Evolutionary conservation across 2,888 invertebrate species (phyloP), one percentile per base, ranked within the genome.

Genomic region (Atethmia centrago): DNA sequence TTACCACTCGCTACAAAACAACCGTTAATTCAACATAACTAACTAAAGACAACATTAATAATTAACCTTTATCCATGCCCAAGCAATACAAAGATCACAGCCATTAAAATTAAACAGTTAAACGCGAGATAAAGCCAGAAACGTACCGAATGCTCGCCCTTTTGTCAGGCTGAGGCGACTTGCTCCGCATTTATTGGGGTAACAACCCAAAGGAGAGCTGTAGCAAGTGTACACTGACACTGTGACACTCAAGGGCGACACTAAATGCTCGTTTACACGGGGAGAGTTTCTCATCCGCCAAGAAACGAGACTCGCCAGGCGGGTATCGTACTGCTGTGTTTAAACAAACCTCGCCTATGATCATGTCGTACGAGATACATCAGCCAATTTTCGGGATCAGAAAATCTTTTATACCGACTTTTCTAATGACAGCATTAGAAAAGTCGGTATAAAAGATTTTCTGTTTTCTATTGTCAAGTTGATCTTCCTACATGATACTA

Each of bases 171-270:
- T 82, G 79, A 74, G 79, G 73, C 83, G 84, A 85, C 83, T 85
- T 87, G 84, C 83, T 87, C 79, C 76, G 82, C 72, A 89, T 89
- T 88, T 89, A 91, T 89, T 87, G 77, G 80, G 81, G 86, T 86
- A 87, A 85, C 84, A 81, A 86, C 83, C 73, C 85, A 66, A 66
- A 58, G 53, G 70, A 71, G 84, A 25, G 66, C 75, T 70, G 71
- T 80, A 80, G 59, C 59, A 45, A 66, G 49, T 79, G 49, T 72
- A 63, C 77, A 63, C 56, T 45, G 67, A 25, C 70, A 63, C 58
- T 73, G 59, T 66, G 67, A 74, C 53, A 70, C 69, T 70, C n/a
- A n/a, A n/a, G n/a, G n/a, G 49, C 28, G 62, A 65, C 64, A 53
- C 55, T 61, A 21, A 14, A 55, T 47, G 42, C 53, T 42, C 53